Percentiles rank a stretch among this genome's conserved stretches.
These are phyloP conservation scores for Melopsittacus undulatus DNA, from an alignment of 2,797 vertebrate genomes.

Conservation along the genomic window DNA sequence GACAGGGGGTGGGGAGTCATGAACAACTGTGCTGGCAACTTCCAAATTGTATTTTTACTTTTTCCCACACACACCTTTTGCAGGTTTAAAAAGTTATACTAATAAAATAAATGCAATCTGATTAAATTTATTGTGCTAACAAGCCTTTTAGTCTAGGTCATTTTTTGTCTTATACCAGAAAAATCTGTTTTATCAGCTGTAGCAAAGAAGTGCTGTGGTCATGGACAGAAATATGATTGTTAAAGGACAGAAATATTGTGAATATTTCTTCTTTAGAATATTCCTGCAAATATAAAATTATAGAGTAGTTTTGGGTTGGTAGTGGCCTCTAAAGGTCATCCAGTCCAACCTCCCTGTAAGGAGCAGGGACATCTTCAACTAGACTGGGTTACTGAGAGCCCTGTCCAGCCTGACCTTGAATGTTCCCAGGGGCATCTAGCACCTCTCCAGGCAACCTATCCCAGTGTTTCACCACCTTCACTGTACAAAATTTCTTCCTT, in stretches of 20 bases:
- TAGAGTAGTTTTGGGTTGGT: neutral
- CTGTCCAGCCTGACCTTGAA: neutral
- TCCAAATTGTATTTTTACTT: neutral
- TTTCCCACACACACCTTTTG: neutral
- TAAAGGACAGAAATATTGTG: neutral
- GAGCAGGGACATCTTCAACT: neutral
- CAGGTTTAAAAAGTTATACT: neutral
- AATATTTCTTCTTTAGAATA: neutral
- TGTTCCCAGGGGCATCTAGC: neutral
- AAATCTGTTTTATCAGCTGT: neutral
- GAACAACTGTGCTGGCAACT: neutral
- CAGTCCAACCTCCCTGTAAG: neutral
- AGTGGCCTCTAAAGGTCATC: neutral
- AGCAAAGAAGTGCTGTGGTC: neutral
- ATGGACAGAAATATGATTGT: neutral
- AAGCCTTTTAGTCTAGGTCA: neutral
- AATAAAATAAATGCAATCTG: neutral
- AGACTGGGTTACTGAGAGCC: neutral
- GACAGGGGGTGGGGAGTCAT: accelerated
- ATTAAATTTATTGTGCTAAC: neutral
- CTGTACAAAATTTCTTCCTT: neutral
- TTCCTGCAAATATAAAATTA: neutral
- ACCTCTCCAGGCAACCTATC: neutral
- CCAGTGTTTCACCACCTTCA: neutral
- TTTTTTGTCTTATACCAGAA: neutral